Conservation (phyloP, 64 coral and sea anemone species). For the Hydrozoanthus tunicans region DNA sequence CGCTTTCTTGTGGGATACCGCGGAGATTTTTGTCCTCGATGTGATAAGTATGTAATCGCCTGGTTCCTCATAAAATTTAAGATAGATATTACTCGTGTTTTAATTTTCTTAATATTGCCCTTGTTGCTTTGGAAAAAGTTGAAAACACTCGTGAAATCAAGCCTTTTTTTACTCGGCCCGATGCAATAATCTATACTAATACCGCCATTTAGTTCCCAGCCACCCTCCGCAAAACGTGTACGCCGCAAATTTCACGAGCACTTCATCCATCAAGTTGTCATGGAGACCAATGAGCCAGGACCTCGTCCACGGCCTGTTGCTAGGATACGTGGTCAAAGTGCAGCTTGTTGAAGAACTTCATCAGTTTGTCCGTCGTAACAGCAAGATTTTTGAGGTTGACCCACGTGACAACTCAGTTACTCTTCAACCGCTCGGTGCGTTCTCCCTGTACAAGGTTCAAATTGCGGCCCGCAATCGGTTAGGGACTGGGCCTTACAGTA, state of each 20-base stretch:
- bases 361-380: neutral
- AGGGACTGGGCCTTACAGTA: neutral
- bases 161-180: too few relatives aligned
- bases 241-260: neutral
- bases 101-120: too few relatives aligned
- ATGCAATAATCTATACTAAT: too few relatives aligned
- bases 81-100: too few relatives aligned
- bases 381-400: neutral
- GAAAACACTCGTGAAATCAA: too few relatives aligned
- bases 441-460: neutral
- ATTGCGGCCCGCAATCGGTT: neutral
- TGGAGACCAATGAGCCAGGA: neutral
- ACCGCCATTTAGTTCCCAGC: conserved; percentile 11
- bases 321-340: neutral
- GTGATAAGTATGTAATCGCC: too few relatives aligned
- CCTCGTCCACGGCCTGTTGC: neutral
- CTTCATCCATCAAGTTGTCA: neutral
- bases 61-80: too few relatives aligned
- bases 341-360: neutral
- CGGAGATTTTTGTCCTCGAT: too few relatives aligned
- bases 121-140: too few relatives aligned
- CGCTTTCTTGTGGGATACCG: too few relatives aligned
- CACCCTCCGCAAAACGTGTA: neutral
- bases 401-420: neutral
- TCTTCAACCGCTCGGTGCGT: neutral